Evolutionary conservation across 2,797 vertebrate genomes (phyloP).

Genomic region (Acanthornis magna): DNA sequence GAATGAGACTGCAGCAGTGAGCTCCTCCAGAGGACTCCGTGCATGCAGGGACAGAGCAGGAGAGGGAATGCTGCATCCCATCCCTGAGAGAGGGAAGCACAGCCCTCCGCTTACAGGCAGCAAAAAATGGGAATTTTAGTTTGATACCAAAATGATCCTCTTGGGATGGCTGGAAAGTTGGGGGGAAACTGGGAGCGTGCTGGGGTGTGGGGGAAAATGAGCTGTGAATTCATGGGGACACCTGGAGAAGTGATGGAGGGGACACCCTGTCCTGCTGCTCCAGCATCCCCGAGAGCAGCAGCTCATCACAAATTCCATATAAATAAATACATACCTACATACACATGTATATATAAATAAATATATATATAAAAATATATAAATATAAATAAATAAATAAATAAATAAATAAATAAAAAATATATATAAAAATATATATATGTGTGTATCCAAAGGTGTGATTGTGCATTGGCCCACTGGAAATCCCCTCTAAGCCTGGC

Average conservation of each 20-base stretch:
- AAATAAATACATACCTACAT: background rate
- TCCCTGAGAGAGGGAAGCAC: background rate
- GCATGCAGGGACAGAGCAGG: background rate
- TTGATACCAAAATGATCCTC: accelerated
- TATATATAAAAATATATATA: accelerated
- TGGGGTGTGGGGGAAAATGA: background rate
- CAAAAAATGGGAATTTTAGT: background rate
- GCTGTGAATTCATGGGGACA: background rate
- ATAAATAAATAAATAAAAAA: no score
- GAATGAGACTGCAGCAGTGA: background rate
- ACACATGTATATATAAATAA: background rate
- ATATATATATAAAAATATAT: no score
- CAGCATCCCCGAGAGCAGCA: background rate
- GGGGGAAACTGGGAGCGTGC: background rate
- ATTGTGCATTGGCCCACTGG: background rate
- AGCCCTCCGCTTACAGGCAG: background rate
- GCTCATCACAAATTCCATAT: background rate
- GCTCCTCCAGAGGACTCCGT: background rate
- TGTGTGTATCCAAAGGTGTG: background rate
- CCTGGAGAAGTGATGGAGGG: background rate
- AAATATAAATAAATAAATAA: no score
- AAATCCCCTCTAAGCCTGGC: background rate
- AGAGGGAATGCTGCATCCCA: background rate
- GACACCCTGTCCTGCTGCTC: no score
- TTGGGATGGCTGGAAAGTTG: background rate